Evolutionary conservation across 37 sponge, comb jelly and placozoan genomes (phyloP).

Genomic region (Bolinopsis microptera): DNA sequence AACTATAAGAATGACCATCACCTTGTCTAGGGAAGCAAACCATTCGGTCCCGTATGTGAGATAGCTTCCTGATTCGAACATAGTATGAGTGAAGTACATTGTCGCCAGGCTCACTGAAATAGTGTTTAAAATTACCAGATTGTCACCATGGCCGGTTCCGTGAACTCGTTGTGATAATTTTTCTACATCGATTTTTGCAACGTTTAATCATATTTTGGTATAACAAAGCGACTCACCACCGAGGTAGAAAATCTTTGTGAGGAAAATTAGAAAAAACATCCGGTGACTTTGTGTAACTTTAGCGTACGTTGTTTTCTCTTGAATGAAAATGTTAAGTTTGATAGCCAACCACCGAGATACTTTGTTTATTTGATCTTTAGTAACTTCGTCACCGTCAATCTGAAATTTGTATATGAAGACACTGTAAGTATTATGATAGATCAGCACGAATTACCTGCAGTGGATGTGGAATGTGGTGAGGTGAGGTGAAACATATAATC

Average conservation of each 20-base stretch:
- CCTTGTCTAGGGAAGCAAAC: conserved; percentile 16
- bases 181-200: too few species aligned
- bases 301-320: background rate
- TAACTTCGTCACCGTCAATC: background rate
- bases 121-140: background rate
- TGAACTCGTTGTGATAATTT: too few species aligned
- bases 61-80: background rate
- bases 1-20: too few species aligned
- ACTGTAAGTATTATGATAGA: too few species aligned
- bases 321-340: conserved; percentile 2
- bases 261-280: conserved; percentile 2
- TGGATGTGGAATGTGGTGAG: too few species aligned
- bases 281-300: background rate
- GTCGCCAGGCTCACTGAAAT: background rate
- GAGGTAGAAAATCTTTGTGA: background rate
- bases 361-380: background rate
- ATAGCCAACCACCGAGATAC: background rate
- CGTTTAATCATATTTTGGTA: too few species aligned
- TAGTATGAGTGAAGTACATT: background rate
- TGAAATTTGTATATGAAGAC: too few species aligned
- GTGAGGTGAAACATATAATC: too few species aligned
- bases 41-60: conserved; percentile 2
- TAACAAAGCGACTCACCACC: too few species aligned
- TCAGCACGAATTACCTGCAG: too few species aligned
- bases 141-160: too few species aligned